Evolutionary conservation across 2,797 vertebrate genomes (phyloP), one percentile per base, ranked within the genome.

Genomic region (Lophius americanus): DNA sequence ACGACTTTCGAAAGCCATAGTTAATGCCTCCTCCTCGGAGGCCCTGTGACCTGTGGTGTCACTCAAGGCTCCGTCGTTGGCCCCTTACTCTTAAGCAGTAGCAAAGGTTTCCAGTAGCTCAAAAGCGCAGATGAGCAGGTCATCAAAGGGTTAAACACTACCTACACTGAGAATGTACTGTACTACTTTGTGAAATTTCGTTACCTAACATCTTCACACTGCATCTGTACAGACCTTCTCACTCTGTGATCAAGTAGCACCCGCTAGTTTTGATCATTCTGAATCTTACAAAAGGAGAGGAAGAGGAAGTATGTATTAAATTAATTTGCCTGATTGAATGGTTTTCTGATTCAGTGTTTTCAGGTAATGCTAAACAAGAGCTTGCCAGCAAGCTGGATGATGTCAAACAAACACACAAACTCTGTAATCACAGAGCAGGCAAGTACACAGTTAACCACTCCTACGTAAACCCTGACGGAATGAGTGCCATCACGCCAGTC

Each of bases 331-430:
- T 9, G 58, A 61, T 60, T 2, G 0, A 7, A 11, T 36, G 51
- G 32, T 65, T 56, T 43, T 58, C 9, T n/a, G 10, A 59, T 68
- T 60, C 51, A 67, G 44, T 54, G 43, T 59, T 68, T 73, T 55
- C 50, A 60, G 43, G 62, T 33, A 41, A 64, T 36, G 10, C 54
- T 59, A 42, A 41, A 69, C 68, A 33, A 37, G 66, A 90, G 85
- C 88, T 88, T 49, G 88, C 88, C 86, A 85, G 88, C 88, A 88
- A 90, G 88, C 86, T 50, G 43, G 23, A 56, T 77, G 44, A 47
- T 47, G 39, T 36, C 50, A 35, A 51, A 11, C 12, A 39, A 43
- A 8, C 9, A 43, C 11, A 43, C 51, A 0, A 42, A 44, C 41
- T 37, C 73, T 38, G 5, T 33, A 65, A 38, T 63, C 43, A 4